Percentiles rank a stretch among this genome's conserved stretches.
Conservation (phyloP, 2,888 invertebrate species). For the Noctua janthe region DNA sequence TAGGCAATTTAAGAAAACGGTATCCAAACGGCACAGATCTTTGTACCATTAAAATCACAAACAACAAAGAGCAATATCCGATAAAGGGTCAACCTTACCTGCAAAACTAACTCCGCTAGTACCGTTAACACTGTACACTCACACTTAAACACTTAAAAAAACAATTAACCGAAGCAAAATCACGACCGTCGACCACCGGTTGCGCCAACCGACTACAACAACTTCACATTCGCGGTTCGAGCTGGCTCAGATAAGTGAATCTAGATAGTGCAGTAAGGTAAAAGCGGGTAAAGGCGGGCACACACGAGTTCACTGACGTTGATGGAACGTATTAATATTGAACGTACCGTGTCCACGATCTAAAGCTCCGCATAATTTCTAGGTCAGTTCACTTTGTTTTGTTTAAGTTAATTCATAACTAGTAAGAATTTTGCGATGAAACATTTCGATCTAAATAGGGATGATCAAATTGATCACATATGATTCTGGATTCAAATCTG, state of each 20-base stretch:
- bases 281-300: slow-evolving; percentile 77
- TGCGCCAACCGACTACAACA: slow-evolving; percentile 78
- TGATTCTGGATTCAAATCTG: not conserved
- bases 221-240: slow-evolving; percentile 72
- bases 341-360: slow-evolving; percentile 63
- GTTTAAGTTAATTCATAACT: slow-evolving; percentile 24
- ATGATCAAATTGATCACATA: no score
- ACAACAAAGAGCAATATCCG: slow-evolving; percentile 57
- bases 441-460: not conserved
- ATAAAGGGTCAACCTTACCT: slow-evolving; percentile 67
- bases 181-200: slow-evolving; percentile 80
- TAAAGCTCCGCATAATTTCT: slow-evolving; percentile 56
- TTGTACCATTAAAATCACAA: slow-evolving; percentile 31
- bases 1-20: slow-evolving; percentile 44
- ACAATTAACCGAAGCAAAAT: slow-evolving; percentile 63
- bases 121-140: slow-evolving; percentile 72
- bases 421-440: not conserved
- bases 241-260: slow-evolving; percentile 84
- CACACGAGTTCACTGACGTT: slow-evolving; percentile 71
- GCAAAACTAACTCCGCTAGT: slow-evolving; percentile 60
- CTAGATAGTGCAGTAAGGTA: slow-evolving; percentile 85
- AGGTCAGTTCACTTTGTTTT: slow-evolving; percentile 54
- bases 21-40: slow-evolving; percentile 45
- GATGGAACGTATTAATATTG: slow-evolving; percentile 66
- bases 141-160: slow-evolving; percentile 72